Conservation (phyloP, 2,113 vertebrate species). For the Crotalus horridus region DNA sequence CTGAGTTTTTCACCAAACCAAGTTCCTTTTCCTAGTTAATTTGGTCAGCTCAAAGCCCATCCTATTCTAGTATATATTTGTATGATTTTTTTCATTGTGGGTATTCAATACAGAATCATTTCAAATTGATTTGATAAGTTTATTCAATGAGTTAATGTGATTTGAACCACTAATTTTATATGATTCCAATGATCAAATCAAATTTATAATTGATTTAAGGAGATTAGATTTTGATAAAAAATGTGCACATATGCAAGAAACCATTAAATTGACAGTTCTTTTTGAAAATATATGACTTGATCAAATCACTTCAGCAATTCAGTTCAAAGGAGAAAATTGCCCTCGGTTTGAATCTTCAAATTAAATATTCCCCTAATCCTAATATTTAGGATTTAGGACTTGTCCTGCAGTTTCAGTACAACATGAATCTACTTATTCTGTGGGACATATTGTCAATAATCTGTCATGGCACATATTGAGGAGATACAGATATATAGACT, state of each 20-base stretch:
- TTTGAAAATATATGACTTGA: neutral
- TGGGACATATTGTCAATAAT: neutral
- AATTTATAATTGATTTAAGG: neutral
- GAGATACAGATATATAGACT: neutral
- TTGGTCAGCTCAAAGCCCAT: neutral
- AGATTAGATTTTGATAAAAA: neutral
- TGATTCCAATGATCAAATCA: neutral
- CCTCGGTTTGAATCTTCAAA: neutral
- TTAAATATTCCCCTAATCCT: neutral
- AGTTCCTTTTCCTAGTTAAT: neutral
- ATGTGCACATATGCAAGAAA: neutral
- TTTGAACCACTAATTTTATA: neutral
- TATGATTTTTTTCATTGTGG: neutral
- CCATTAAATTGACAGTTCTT: neutral
- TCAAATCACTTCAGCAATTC: neutral
- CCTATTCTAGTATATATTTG: neutral
- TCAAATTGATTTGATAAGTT: neutral
- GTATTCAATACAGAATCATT: neutral
- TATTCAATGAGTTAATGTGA: neutral
- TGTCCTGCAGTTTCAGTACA: neutral
- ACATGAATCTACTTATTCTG: neutral
- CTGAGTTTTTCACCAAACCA: neutral
- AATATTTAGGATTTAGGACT: neutral
- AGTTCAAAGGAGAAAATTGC: neutral
- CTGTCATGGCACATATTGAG: neutral